Base-by-base conservation (phyloP, 2,113 vertebrate genomes). In the Platysteira castanea region DNA sequence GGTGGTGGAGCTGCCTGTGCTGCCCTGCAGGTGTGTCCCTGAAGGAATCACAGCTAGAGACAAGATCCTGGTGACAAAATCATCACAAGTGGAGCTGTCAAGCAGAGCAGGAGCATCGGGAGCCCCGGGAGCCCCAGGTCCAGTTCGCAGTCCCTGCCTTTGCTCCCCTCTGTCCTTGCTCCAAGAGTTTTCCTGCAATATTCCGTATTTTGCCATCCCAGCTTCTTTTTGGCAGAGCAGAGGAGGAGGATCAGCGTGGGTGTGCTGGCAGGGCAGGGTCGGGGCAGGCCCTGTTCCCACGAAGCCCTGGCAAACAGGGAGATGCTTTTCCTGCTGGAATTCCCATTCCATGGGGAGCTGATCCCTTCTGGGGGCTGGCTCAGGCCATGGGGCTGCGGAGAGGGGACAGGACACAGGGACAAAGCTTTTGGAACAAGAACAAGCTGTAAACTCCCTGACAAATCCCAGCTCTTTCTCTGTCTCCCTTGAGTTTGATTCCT, bases 101-200 rank as follows among this genome's bases (percentile, higher is more conserved):
- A 56, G 53, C 57, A 20, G 35, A 73, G 18, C 77, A 61, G 80
- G 33, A 76, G n/a, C 9, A 5, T 0, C 22, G 6, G 65, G 50
- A 41, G 59, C 28, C 11, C 6, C 0, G 0, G 44, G 11, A 57
- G 35, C 65, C 20, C 2, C 0, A 1, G 33, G 35, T 7, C 16
- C 74, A 26, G 17, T 4, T 56, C 14, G 13, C 6, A 35, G 6
- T 7, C 30, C 41, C 41, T 39, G 59, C 18, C 46, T 79, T 64
- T 27, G 31, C 30, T 75, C 44, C 33, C 15, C 41, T 42, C 41
- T 61, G 18, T 60, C 60, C 30, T 35, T 49, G 26, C 57, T 63
- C 33, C 30, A 10, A 3, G 28, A 46, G 6, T 20, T 93, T 27
- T n/a, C n/a, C 88, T 50, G 26, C n/a, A 16, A 7, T 12, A 3